A percentile compares a stretch with the other conserved stretches of the same genome.
phyloP scores from a whole-genome alignment of 2,113 vertebrate species.

The Elephantulus edwardii region DNA sequence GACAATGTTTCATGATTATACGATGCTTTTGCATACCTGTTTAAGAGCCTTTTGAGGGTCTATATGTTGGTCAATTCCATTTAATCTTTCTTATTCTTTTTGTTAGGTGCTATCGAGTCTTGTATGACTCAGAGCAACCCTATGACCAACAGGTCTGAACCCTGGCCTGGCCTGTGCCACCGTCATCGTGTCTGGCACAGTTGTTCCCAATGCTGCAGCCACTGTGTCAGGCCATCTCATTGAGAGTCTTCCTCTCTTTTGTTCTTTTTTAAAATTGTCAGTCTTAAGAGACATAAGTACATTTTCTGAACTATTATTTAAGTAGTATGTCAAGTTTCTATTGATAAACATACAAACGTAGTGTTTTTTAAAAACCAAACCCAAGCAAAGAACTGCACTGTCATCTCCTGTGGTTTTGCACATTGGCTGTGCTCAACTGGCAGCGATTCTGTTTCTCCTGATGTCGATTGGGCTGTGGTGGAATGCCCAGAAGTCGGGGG shows the following conservation, averaged over 20 bases:
- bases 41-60: not conserved
- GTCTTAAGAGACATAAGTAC: not conserved
- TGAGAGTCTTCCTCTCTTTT: no score
- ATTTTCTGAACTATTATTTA: not conserved
- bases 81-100: not conserved
- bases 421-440: not conserved
- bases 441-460: fast-evolving
- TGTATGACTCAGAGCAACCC: no score
- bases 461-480: fast-evolving
- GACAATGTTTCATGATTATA: no score
- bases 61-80: not conserved
- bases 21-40: no score
- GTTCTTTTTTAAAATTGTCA: not conserved
- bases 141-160: no score
- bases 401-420: not conserved
- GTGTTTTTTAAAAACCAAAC: no score
- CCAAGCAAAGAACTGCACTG: not conserved
- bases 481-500: not conserved
- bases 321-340: not conserved
- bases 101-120: no score
- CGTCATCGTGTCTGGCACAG: no score
- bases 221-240: no score
- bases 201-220: no score
- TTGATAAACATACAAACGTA: not conserved
- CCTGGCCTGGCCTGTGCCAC: no score